Evolutionary conservation across 2,888 invertebrate genomes (phyloP).

Genomic region (Metopia argyrocephala): DNA sequence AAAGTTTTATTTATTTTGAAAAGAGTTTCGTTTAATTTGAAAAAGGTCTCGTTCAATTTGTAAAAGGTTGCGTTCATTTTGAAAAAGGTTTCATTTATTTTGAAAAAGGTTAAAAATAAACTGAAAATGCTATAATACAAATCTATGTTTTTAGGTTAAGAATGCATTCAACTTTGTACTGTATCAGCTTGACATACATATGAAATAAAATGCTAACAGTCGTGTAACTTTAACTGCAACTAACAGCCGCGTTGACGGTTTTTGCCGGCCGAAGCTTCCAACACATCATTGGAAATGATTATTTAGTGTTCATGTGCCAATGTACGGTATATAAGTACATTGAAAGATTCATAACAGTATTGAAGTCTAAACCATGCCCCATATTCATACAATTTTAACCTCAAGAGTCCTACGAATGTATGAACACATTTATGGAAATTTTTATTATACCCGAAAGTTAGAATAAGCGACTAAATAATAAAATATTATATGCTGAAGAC

Average conservation of each 20-base stretch:
- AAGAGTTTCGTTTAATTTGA: too few species aligned
- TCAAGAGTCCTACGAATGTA: background rate
- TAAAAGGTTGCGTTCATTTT: too few species aligned
- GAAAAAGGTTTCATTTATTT: too few species aligned
- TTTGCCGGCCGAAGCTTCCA: slow-evolving; percentile 3
- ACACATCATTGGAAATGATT: too few species aligned
- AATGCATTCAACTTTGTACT: slow-evolving; percentile 4
- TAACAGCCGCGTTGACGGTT: background rate
- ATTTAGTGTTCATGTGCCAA: slow-evolving; percentile 17
- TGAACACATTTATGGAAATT: slow-evolving; percentile 13
- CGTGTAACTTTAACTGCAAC: background rate
- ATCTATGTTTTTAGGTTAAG: background rate
- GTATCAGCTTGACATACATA: background rate
- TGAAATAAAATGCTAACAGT: slow-evolving; percentile 13
- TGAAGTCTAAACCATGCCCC: background rate
- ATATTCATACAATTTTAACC: background rate
- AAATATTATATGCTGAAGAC: too few species aligned
- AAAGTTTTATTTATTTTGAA: too few species aligned
- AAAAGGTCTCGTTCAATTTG: too few species aligned
- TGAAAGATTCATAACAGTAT: background rate
- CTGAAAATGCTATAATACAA: too few species aligned
- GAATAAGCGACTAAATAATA: too few species aligned
- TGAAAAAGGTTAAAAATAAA: too few species aligned
- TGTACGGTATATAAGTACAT: slow-evolving; percentile 6
- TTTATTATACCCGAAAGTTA: too few species aligned